Evolutionary conservation across 2,113 vertebrate genomes (phyloP).

Genomic region (Dolichallabes microphthalmus): DNA sequence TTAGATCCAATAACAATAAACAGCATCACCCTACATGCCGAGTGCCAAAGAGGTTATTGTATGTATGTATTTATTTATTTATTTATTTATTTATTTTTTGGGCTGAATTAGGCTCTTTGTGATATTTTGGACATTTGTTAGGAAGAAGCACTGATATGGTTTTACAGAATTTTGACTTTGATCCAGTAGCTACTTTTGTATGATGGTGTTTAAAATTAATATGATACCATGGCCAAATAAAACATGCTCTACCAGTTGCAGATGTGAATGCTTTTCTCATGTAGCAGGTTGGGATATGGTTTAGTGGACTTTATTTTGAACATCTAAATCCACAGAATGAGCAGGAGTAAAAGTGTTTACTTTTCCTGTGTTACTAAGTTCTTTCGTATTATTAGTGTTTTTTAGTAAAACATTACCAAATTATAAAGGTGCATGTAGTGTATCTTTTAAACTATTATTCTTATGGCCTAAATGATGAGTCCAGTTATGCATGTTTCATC

Average conservation of each 20-base stretch:
- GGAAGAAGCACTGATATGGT: slow-evolving; percentile 69
- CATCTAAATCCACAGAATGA: not conserved
- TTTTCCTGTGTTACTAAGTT: not conserved
- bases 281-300: not conserved
- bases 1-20: slow-evolving; percentile 73
- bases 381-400: not conserved
- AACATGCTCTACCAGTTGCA: not conserved
- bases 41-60: slow-evolving; percentile 63
- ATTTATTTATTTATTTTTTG: slow-evolving; percentile 70
- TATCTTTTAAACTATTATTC: not conserved
- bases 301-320: not conserved
- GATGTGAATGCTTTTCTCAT: not conserved
- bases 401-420: not conserved
- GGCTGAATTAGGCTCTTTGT: slow-evolving; percentile 75
- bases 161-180: slow-evolving; percentile 53
- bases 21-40: slow-evolving; percentile 64
- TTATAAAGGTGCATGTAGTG: not conserved
- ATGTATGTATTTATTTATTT: slow-evolving; percentile 54
- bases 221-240: not conserved
- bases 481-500: not conserved
- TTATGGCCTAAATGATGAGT: not conserved
- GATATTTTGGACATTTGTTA: slow-evolving; percentile 70
- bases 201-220: not conserved
- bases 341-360: not conserved
- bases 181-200: not conserved